Base-by-base conservation (phyloP, 2,888 invertebrate genomes). In the Augochlorella aurata region DNA sequence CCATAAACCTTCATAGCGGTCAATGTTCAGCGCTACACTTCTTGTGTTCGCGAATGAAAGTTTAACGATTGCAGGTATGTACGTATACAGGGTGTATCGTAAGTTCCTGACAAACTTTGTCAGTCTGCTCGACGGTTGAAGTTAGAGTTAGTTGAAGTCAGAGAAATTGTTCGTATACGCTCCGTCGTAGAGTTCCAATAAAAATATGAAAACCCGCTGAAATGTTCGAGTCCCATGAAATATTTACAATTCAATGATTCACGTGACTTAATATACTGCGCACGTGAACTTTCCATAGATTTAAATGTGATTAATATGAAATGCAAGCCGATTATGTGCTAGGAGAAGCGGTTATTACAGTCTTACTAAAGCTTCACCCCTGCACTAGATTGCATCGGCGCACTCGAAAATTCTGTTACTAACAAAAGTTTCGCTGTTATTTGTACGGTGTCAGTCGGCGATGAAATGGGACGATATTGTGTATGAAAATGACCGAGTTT, bases 311-410 rank as follows among this genome's bases (percentile, higher is more conserved):
- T 38, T 63, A 67, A 16, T 24, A 67, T 47, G 44, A 47, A 44
- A 63, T 38, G 29, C 47, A 21, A 66, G 24, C 58, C 58, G 58
- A 24, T 58, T 58, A 58, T 24, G 58, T 58, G 58, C 58, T 18
- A 38, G 38, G 16, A 63, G 29, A 16, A 29, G 18, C 61, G 16
- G 61, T 29, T 63, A 63, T 63, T 29, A 18, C 16, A 38, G 38
- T 38, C 29, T 63, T 63, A 63, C 18, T 10, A 63, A 63, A 63
- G 29, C 29, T 38, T 63, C 29, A 8, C 8, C 29, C 14, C 9
- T 16, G 29, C 9, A 1, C 16, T 9, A 0, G 18, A 63, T 63
- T 29, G 29, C 61, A 29, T 29, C 18, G 29, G 9, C 29, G 8
- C 14, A 16, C 16, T 8, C 2, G 18, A 38, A 63, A 38, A 58